These are phyloP conservation scores for Palythoa caribaeorum DNA, from an alignment of 92 coral and sea anemone genomes.

Conservation along the genomic window DNA sequence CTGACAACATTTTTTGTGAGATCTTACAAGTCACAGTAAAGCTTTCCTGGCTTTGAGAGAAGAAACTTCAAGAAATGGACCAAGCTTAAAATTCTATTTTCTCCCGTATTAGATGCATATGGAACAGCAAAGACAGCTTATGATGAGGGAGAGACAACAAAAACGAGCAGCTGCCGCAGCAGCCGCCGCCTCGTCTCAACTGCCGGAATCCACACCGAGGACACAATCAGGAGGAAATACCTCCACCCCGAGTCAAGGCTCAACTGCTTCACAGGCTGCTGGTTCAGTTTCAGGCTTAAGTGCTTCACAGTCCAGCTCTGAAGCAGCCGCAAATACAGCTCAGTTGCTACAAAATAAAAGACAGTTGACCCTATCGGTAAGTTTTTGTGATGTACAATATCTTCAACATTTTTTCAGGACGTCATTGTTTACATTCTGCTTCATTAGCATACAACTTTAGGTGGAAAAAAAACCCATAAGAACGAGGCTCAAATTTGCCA, in stretches of 20 bases:
- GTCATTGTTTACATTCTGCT: too few species aligned
- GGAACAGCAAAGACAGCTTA: conserved; percentile 88
- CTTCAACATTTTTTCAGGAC: not conserved
- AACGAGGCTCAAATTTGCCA: too few species aligned
- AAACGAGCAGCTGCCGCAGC: conserved; percentile 77
- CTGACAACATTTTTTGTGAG: too few species aligned
- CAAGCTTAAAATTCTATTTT: not conserved
- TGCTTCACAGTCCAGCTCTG: conserved; percentile 61
- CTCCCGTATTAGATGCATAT: conserved; percentile 75
- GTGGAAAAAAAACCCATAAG: too few species aligned
- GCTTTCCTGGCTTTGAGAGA: too few species aligned
- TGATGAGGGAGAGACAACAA: conserved; percentile 85
- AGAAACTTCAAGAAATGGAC: not conserved
- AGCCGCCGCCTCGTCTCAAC: conserved; percentile 40
- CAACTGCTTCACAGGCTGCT: conserved; percentile 33
- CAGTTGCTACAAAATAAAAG: conserved; percentile 77
- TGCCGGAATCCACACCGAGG: conserved; percentile 38
- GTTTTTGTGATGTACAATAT: not conserved
- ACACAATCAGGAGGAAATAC: conserved; percentile 33
- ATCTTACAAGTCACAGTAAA: too few species aligned
- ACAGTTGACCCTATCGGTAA: conserved; percentile 90
- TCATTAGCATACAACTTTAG: too few species aligned
- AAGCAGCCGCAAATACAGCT: conserved; percentile 51
- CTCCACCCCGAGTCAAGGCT: conserved; percentile 26
- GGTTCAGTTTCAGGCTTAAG: conserved; percentile 23